Conservation (phyloP, 2,888 invertebrate species). For the Cephus spinipes region DNA sequence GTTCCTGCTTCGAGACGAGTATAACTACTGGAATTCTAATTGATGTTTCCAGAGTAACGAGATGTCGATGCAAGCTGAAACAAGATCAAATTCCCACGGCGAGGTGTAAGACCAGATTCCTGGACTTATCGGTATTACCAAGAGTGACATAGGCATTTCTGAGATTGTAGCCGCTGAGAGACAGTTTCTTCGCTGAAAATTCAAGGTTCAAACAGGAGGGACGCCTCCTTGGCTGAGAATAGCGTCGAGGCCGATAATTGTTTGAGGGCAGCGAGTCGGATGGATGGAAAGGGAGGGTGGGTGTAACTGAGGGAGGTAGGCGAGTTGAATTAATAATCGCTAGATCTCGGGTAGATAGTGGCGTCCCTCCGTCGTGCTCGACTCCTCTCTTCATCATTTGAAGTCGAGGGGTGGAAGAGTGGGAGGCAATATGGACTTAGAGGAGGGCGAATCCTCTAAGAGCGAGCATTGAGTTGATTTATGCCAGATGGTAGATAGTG, state of each 20-base stretch:
- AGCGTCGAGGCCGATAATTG: background rate
- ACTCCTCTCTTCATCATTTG: background rate
- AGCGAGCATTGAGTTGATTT: slow-evolving; percentile 64
- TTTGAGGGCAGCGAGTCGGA: background rate
- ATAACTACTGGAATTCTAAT: background rate
- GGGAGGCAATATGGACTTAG: slow-evolving; percentile 55
- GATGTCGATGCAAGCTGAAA: background rate
- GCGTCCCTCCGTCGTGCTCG: slow-evolving; percentile 36
- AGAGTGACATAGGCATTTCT: background rate
- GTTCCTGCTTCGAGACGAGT: background rate
- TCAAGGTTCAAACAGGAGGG: background rate
- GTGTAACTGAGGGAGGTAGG: slow-evolving; percentile 18
- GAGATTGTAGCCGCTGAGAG: background rate
- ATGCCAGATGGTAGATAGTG: slow-evolving; percentile 65
- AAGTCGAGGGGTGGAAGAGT: slow-evolving; percentile 32
- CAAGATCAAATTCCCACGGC: background rate
- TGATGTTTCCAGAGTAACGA: background rate
- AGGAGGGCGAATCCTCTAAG: slow-evolving; percentile 54
- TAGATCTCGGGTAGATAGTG: slow-evolving; percentile 56
- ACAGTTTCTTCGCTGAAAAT: background rate
- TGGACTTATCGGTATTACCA: background rate
- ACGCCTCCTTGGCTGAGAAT: background rate
- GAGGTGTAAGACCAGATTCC: background rate
- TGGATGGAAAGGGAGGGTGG: background rate
- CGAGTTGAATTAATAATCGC: slow-evolving; percentile 63